Evolutionary conservation across 2,888 invertebrate genomes (phyloP), one percentile per base, ranked within the genome.

Genomic region (Diadegma fenestrale): DNA sequence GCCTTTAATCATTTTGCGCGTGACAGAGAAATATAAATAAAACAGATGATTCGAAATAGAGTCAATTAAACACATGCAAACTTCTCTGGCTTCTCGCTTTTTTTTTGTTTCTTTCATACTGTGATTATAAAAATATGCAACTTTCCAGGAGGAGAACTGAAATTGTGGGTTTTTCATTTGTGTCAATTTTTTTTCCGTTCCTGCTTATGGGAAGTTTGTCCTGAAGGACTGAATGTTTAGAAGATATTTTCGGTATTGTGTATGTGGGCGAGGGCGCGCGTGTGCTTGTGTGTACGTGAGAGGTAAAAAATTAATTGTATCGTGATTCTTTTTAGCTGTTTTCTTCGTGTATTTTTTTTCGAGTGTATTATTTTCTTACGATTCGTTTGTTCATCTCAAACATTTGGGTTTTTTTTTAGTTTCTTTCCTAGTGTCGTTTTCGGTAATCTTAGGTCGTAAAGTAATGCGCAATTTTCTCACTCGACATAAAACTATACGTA

Each of bases 381-480:
- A 12, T 58, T 72, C 37, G 33, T 66, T 48, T 33, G 41, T 58
- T 72, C 22, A 37, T 30, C 61, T 69, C 26, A 26, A 58, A 58
- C 58, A 14, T 58, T 43, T 26, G 54, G 54, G 30, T 51, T 63
- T 71, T 51, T 45, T 71, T 84, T n/a, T n/a, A n/a, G n/a, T n/a
- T n/a, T n/a, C n/a, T n/a, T 58, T 58, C 41, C 41, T 33, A 43
- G n/a, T 26, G 33, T 19, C 22, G 45, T 77, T n/a, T n/a, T 45
- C 64, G n/a, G 69, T 71, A 73, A 85, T 51, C 80, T 79, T 76
- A 77, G 61, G 43, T 82, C 66, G 80, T 85, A 78, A 83, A 85
- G 82, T 82, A 87, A 84, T 82, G 84, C 82, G 84, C 82, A 84
- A 84, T 80, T 79, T 81, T 79, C 81, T 80, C 84, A 72, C 80